These are phyloP conservation scores for Baryphthengus martii DNA, from an alignment of 2,113 vertebrate species.

Conservation along the genomic window DNA sequence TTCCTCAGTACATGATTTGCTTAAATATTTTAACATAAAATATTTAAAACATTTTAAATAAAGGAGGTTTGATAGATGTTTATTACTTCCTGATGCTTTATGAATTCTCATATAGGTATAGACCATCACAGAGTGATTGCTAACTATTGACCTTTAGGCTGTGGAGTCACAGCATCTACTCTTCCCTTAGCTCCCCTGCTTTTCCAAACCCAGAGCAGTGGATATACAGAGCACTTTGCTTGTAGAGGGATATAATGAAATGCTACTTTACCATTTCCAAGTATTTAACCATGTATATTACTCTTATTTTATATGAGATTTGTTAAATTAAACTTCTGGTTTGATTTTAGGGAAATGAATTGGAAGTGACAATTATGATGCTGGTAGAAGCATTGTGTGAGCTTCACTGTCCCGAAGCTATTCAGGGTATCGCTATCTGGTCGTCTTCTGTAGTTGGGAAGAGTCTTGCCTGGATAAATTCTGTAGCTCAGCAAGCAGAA, in stretches of 20 bases:
- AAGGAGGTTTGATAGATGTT: background rate
- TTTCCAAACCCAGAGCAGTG: background rate
- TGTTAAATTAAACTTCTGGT: background rate
- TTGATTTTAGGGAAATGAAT: slow-evolving; percentile 83
- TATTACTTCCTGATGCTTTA: background rate
- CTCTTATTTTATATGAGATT: background rate
- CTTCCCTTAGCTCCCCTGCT: background rate
- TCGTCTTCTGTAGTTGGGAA: slow-evolving; percentile 83
- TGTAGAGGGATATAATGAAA: background rate
- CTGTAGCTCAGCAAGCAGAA: slow-evolving; percentile 93
- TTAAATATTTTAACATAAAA: background rate
- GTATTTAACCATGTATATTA: background rate
- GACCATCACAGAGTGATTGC: background rate
- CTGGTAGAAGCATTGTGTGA: slow-evolving; percentile 95
- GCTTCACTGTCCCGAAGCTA: slow-evolving; percentile 94
- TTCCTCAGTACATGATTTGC: background rate
- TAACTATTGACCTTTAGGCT: background rate
- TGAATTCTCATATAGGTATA: background rate
- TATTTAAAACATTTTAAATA: too few species aligned
- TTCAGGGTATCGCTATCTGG: slow-evolving; percentile 93
- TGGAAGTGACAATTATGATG: slow-evolving; percentile 92
- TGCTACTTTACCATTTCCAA: background rate
- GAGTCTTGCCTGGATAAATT: slow-evolving; percentile 88
- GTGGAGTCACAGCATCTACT: background rate
- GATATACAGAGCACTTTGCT: background rate